Percentiles rank a stretch among this genome's conserved stretches.
Evolutionary conservation across 2,888 invertebrate species (phyloP).

Genomic region (Orthonychiurus folsomi): DNA sequence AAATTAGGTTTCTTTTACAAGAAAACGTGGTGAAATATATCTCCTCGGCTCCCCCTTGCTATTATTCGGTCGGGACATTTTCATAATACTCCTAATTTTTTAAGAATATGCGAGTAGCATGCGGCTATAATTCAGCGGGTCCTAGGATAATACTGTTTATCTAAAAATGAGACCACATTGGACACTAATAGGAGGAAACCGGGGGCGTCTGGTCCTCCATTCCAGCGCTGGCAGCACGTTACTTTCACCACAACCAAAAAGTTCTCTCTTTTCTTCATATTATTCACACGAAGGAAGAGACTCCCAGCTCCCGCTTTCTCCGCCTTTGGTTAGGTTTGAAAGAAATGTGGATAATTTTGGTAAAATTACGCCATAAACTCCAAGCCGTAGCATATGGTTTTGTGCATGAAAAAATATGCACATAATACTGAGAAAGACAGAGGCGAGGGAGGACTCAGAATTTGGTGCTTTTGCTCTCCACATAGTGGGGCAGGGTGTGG

Average conservation of each 20-base stretch:
- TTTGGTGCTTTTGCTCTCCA: too few relatives aligned
- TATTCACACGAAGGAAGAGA: not conserved
- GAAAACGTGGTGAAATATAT: too few relatives aligned
- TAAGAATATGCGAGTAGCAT: not conserved
- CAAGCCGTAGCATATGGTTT: not conserved
- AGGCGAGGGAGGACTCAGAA: too few relatives aligned
- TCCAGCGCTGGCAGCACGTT: too few relatives aligned
- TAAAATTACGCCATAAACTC: constrained; percentile 26
- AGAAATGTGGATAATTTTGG: constrained; percentile 22
- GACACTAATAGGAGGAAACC: not conserved
- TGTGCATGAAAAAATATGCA: not conserved
- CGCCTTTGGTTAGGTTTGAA: not conserved
- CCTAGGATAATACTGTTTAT: not conserved
- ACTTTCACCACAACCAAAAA: not conserved
- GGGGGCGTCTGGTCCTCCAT: not conserved
- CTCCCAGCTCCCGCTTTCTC: not conserved
- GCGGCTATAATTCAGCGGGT: not conserved
- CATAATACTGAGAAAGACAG: not conserved
- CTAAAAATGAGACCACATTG: not conserved
- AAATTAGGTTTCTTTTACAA: too few relatives aligned
- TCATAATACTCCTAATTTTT: not conserved
- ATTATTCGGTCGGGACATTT: too few relatives aligned
- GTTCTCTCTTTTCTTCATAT: not conserved
- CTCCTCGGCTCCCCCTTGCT: too few relatives aligned
- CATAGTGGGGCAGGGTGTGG: too few relatives aligned